A percentile compares a stretch with the other conserved stretches of the same genome.
Evolutionary conservation across 2,888 invertebrate genomes (phyloP).

Genomic region (Cosmia trapezina): DNA sequence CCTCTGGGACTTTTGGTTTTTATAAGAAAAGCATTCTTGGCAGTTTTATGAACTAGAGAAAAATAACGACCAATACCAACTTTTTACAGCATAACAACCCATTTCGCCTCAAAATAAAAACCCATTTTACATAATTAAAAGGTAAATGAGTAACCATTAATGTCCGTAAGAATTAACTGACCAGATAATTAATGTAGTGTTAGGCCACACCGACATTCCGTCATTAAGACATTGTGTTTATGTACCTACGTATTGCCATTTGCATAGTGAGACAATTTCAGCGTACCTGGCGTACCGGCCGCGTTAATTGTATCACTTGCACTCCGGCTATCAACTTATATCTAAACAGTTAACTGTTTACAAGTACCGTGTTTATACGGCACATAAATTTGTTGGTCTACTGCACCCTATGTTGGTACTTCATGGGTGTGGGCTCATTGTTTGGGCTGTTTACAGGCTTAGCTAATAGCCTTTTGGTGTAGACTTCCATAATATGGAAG

Average conservation of each 20-base stretch:
- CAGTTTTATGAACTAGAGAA: background rate
- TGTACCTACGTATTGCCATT: slow-evolving; percentile 43
- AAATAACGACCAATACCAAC: background rate
- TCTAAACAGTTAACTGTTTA: slow-evolving; percentile 36
- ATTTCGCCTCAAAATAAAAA: background rate
- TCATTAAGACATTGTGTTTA: slow-evolving; percentile 63
- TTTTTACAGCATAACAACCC: background rate
- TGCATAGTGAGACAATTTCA: slow-evolving; percentile 58
- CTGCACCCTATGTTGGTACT: slow-evolving; percentile 39
- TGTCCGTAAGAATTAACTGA: slow-evolving; percentile 36
- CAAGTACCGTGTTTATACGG: slow-evolving; percentile 38
- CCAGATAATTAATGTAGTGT: slow-evolving; percentile 50
- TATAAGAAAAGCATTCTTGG: background rate
- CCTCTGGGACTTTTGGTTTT: background rate
- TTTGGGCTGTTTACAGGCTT: slow-evolving; percentile 7
- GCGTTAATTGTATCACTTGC: slow-evolving; percentile 50
- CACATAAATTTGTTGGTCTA: slow-evolving; percentile 32
- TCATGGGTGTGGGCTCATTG: slow-evolving; percentile 38
- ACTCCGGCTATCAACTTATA: slow-evolving; percentile 36
- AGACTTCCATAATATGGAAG: background rate
- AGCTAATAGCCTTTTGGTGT: slow-evolving; percentile 35
- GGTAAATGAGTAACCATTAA: slow-evolving; percentile 20
- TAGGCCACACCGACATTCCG: slow-evolving; percentile 54
- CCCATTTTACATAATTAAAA: slow-evolving; percentile 4
- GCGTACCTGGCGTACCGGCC: slow-evolving; percentile 19